Evolutionary conservation across 2,797 vertebrate species (phyloP).

Genomic region (Gobio occitaniae): DNA sequence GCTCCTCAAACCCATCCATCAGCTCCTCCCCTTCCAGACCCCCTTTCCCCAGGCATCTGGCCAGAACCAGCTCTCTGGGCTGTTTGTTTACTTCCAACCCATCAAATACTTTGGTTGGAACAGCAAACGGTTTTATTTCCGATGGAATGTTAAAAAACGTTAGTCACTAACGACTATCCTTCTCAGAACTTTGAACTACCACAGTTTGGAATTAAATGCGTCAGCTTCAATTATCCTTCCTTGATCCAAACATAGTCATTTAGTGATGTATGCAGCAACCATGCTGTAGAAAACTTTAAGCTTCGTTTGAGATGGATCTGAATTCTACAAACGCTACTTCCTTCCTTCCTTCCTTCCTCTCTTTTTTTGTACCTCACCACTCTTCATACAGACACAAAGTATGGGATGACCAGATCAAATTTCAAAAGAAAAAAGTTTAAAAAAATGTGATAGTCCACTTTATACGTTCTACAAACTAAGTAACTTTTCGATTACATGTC

Average conservation of each 20-base stretch:
- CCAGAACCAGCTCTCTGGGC: constrained; percentile 23
- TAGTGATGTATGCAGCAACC: not conserved
- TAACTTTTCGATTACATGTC: not conserved
- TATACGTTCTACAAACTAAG: not conserved
- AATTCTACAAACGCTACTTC: not conserved
- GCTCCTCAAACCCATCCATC: constrained; percentile 36
- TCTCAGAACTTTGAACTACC: not conserved
- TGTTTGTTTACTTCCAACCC: constrained; percentile 52
- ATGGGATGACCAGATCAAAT: not conserved
- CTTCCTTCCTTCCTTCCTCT: not conserved
- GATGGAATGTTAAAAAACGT: constrained; percentile 32
- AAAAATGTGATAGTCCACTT: not conserved
- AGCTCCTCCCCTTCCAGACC: constrained; percentile 30
- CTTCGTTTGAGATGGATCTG: not conserved
- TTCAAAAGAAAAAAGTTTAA: not conserved
- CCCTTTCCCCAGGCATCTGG: constrained; percentile 40
- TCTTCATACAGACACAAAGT: not conserved
- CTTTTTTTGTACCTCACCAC: not conserved
- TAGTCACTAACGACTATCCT: not conserved
- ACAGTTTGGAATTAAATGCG: not conserved
- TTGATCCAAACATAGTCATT: not conserved
- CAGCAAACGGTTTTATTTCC: not conserved
- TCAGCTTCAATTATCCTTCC: not conserved
- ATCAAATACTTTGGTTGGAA: constrained; percentile 11
- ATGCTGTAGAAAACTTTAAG: not conserved